Percentiles rank a stretch among this genome's conserved stretches.
phyloP scores from a whole-genome alignment of 37 sponge, comb jelly and placozoan species.

The Tethya wilhelma region DNA sequence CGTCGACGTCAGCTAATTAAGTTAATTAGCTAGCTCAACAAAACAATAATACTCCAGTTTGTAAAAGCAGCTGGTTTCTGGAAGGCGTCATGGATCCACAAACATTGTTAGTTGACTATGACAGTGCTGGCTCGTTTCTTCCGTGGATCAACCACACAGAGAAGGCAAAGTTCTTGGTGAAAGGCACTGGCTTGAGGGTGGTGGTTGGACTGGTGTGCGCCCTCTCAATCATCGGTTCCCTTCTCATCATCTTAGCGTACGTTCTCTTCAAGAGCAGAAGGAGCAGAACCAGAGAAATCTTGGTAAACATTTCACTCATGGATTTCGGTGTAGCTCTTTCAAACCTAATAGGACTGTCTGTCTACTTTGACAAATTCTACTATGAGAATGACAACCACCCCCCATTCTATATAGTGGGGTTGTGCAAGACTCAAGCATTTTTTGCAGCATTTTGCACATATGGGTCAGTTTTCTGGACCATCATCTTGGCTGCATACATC shows the following conservation, averaged over 20 bases:
- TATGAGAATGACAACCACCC: background rate
- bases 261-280: conserved; percentile 34
- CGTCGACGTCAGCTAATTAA: too few relatives aligned
- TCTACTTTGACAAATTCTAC: conserved; percentile 59
- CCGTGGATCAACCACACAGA: too few relatives aligned
- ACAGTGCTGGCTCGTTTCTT: too few relatives aligned
- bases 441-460: conserved; percentile 67
- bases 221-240: conserved; percentile 69
- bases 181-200: background rate
- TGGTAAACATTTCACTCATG: conserved; percentile 78
- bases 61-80: too few relatives aligned
- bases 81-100: too few relatives aligned
- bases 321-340: conserved; percentile 47
- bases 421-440: conserved; percentile 63
- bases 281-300: conserved; percentile 43
- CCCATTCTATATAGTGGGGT: background rate
- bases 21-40: too few relatives aligned
- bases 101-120: too few relatives aligned
- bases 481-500: conserved; percentile 52
- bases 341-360: conserved; percentile 50
- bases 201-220: conserved; percentile 41
- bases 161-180: too few relatives aligned
- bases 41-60: too few relatives aligned
- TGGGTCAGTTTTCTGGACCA: conserved; percentile 71
- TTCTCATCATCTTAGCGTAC: conserved; percentile 62